A percentile compares a stretch with the other conserved stretches of the same genome.
These are phyloP conservation scores for Notocelia uddmanniana DNA, from an alignment of 2,888 invertebrate genomes.

Conservation along the genomic window DNA sequence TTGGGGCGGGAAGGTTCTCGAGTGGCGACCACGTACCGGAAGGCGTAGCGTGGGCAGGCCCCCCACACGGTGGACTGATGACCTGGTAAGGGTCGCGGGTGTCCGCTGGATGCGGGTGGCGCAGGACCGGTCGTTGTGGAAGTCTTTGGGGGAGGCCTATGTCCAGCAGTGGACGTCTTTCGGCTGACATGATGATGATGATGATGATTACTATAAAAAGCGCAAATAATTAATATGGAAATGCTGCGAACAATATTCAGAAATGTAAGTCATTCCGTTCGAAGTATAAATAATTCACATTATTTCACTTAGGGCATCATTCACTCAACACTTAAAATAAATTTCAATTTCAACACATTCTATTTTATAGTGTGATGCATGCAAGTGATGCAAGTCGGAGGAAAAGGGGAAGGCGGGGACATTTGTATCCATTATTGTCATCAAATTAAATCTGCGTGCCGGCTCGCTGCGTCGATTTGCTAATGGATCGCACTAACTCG, in stretches of 20 bases:
- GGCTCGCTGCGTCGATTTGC: constrained; percentile 64
- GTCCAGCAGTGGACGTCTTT: no score
- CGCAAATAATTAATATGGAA: constrained; percentile 30
- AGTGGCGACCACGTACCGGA: no score
- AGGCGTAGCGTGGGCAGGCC: no score
- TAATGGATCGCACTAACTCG: constrained; percentile 73
- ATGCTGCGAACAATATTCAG: not conserved
- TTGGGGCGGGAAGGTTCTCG: no score
- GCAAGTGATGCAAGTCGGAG: constrained; percentile 30
- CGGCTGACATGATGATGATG: no score
- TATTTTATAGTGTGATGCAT: constrained; percentile 25
- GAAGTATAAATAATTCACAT: constrained; percentile 25
- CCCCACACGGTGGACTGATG: no score
- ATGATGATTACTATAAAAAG: no score
- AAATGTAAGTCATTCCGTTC: constrained; percentile 32
- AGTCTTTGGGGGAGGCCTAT: no score
- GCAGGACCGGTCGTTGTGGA: no score
- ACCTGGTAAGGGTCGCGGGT: no score
- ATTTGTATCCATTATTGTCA: constrained; percentile 74
- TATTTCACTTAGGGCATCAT: constrained; percentile 11
- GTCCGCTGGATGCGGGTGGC: no score
- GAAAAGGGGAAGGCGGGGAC: constrained; percentile 57
- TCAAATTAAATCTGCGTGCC: constrained; percentile 75
- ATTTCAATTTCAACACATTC: constrained; percentile 40
- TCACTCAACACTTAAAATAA: constrained; percentile 35